phyloP scores from a whole-genome alignment of 2,797 vertebrate species.

The Sternarchorhynchus goeldii region DNA sequence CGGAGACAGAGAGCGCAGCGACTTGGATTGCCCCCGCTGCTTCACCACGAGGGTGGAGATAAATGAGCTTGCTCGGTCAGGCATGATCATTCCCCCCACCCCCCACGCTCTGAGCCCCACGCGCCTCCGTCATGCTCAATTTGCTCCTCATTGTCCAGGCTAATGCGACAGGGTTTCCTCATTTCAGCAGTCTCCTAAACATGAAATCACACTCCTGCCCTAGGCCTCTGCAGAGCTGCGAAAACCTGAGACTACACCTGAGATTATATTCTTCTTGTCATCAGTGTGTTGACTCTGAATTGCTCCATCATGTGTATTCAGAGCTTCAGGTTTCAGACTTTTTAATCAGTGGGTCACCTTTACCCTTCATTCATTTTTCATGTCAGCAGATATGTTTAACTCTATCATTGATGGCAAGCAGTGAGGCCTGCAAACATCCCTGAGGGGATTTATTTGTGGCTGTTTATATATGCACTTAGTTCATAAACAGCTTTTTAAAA shows the following conservation, averaged over 20 bases:
- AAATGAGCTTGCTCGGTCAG: conserved; percentile 55
- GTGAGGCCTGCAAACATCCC: background rate
- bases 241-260: background rate
- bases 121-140: conserved; percentile 63
- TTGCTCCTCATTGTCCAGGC: conserved; percentile 38
- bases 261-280: background rate
- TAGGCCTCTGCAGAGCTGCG: background rate
- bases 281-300: no score
- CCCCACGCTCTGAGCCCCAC: conserved; percentile 55
- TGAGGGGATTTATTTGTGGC: background rate
- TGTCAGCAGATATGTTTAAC: background rate
- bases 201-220: conserved; percentile 14
- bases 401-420: conserved; percentile 3
- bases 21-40: conserved; percentile 7
- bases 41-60: conserved; percentile 38
- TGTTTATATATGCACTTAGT: conserved; percentile 10
- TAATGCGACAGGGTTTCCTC: conserved; percentile 37
- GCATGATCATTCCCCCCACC: conserved; percentile 61
- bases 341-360: no score
- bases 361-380: background rate
- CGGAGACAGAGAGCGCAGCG: background rate
- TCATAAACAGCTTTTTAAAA: background rate
- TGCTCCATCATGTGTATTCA: no score
- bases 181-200: conserved; percentile 30
- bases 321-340: no score